Conservation (phyloP, 2,797 vertebrate species). For the Diplodus sargus region DNA sequence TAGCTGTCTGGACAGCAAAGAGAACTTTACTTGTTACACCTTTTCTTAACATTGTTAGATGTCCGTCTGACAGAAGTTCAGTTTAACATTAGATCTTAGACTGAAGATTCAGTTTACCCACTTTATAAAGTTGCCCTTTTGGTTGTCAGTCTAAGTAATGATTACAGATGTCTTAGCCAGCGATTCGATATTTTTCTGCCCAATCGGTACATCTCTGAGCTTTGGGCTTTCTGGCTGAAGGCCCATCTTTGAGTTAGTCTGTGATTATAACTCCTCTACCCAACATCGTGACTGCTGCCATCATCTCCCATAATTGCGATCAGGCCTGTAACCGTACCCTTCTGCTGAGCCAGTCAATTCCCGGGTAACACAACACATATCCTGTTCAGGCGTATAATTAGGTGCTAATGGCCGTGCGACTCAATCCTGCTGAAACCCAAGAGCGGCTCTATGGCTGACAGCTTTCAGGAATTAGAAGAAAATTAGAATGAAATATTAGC, state of each 20-base stretch:
- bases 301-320: slow-evolving; percentile 54
- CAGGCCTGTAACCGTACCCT: slow-evolving; percentile 68
- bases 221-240: not conserved
- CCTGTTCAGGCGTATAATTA: slow-evolving; percentile 78
- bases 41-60: too few species aligned
- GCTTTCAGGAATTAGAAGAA: slow-evolving; percentile 64
- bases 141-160: not conserved
- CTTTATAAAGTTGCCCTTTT: not conserved
- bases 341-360: slow-evolving; percentile 75
- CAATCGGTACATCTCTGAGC: not conserved
- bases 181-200: not conserved
- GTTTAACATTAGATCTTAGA: too few species aligned
- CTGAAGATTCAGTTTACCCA: not conserved
- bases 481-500: slow-evolving; percentile 13
- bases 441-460: slow-evolving; percentile 22
- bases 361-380: slow-evolving; percentile 76
- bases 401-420: slow-evolving; percentile 74
- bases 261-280: slow-evolving; percentile 33
- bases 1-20: too few species aligned
- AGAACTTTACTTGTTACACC: too few species aligned
- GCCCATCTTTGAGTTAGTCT: slow-evolving; percentile 5
- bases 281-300: slow-evolving; percentile 11
- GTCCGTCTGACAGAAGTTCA: too few species aligned
- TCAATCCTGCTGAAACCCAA: slow-evolving; percentile 68
- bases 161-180: not conserved